Evolutionary conservation across 2,113 vertebrate species (phyloP).

Genomic region (Gambusia holbrooki): DNA sequence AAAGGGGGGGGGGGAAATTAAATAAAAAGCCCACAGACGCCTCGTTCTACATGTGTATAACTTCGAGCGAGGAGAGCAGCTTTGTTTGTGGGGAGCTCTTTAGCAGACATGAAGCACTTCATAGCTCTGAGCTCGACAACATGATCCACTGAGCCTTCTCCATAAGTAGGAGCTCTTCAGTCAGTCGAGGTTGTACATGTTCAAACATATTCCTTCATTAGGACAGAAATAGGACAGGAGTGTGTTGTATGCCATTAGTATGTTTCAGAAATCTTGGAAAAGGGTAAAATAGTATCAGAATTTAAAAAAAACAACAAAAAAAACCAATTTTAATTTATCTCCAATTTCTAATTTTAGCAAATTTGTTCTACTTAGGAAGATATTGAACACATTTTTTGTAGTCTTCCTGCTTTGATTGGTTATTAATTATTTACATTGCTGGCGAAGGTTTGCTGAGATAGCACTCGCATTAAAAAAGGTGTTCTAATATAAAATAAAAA

Average conservation of each 20-base stretch:
- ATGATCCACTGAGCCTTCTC: not conserved
- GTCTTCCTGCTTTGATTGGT: too few relatives aligned
- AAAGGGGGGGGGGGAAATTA: not conserved
- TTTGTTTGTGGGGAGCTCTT: constrained; percentile 36
- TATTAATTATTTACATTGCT: too few relatives aligned
- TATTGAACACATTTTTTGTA: too few relatives aligned
- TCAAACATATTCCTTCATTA: not conserved
- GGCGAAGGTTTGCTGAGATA: too few relatives aligned
- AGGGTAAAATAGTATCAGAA: not conserved
- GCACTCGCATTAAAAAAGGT: too few relatives aligned
- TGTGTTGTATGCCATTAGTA: not conserved
- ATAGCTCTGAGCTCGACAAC: not conserved
- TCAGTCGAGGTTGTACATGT: not conserved
- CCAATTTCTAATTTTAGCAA: too few relatives aligned
- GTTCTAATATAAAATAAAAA: too few relatives aligned
- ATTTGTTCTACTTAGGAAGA: too few relatives aligned
- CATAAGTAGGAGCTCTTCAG: constrained; percentile 20
- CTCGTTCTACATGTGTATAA: constrained; percentile 40
- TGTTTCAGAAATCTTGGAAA: not conserved
- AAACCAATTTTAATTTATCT: too few relatives aligned
- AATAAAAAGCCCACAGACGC: constrained; percentile 18
- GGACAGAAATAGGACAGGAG: not conserved
- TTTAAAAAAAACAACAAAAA: not conserved
- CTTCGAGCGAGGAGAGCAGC: constrained; percentile 37
- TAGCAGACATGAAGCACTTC: constrained; percentile 13